phyloP scores from a whole-genome alignment of 2,797 vertebrate species.

The Podargus strigoides region DNA sequence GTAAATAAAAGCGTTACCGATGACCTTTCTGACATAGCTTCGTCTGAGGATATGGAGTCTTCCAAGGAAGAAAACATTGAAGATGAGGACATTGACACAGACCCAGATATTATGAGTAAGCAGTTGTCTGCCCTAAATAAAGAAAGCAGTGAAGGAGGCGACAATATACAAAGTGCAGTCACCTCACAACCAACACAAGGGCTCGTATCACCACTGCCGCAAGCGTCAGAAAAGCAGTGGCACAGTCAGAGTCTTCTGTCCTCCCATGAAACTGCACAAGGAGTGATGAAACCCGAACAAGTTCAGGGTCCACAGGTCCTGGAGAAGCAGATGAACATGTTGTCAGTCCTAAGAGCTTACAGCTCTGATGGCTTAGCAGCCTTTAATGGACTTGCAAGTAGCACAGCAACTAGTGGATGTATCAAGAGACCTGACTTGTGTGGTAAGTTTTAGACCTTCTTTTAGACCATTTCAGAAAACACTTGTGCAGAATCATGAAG shows the following conservation, averaged over 20 bases:
- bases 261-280: slow-evolving; percentile 79
- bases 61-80: slow-evolving; percentile 82
- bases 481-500: slow-evolving; percentile 61
- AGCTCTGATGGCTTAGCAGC: slow-evolving; percentile 91
- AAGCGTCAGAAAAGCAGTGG: slow-evolving; percentile 85
- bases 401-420: slow-evolving; percentile 82
- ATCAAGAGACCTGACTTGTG: slow-evolving; percentile 96
- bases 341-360: slow-evolving; percentile 97
- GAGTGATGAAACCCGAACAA: slow-evolving; percentile 87
- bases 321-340: slow-evolving; percentile 93
- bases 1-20: slow-evolving; percentile 74
- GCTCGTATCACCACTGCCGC: slow-evolving; percentile 71
- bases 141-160: slow-evolving; percentile 72
- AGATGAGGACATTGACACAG: slow-evolving; percentile 81
- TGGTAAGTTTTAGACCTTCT: slow-evolving; percentile 89
- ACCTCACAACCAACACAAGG: slow-evolving; percentile 75
- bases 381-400: slow-evolving; percentile 90
- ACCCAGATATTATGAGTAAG: slow-evolving; percentile 78
- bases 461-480: slow-evolving; percentile 70
- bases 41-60: slow-evolving; percentile 85
- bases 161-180: slow-evolving; percentile 66
- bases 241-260: slow-evolving; percentile 85
- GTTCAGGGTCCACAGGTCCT: slow-evolving; percentile 77
- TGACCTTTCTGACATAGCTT: slow-evolving; percentile 85
- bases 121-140: slow-evolving; percentile 71